Conservation (phyloP, 2,888 invertebrate genomes). For the Dusona sp. region DNA sequence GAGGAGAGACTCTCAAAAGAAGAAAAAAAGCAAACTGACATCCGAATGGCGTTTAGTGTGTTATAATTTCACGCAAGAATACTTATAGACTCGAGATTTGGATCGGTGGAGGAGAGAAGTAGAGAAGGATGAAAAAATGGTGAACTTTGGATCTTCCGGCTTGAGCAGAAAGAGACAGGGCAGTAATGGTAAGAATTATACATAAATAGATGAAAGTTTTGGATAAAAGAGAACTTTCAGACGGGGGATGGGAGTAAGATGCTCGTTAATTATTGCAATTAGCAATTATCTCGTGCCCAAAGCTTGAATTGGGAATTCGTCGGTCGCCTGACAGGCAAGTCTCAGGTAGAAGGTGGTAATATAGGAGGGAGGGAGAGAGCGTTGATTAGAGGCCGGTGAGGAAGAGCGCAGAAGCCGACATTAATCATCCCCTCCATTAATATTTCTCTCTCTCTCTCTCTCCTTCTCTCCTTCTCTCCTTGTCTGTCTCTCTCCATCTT, state of each 20-base stretch:
- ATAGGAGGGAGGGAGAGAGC: slow-evolving; percentile 10
- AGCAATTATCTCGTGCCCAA: slow-evolving; percentile 64
- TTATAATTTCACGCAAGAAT: slow-evolving; percentile 28
- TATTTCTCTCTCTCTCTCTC: slow-evolving; percentile 51
- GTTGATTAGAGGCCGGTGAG: slow-evolving; percentile 62
- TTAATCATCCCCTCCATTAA: slow-evolving; percentile 61
- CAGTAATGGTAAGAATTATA: neutral
- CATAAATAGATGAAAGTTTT: neutral
- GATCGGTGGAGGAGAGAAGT: neutral
- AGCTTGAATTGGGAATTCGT: slow-evolving; percentile 50
- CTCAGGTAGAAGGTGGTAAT: slow-evolving; percentile 2
- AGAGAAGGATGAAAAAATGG: neutral
- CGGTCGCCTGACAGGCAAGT: slow-evolving; percentile 23
- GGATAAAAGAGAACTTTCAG: neutral
- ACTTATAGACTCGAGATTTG: slow-evolving; percentile 13
- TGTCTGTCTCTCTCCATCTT: slow-evolving; percentile 70
- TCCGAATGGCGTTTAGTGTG: slow-evolving; percentile 10
- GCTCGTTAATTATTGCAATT: slow-evolving; percentile 67
- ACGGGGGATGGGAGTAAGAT: slow-evolving; percentile 9
- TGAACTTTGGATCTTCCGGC: slow-evolving; percentile 25
- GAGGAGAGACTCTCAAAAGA: neutral
- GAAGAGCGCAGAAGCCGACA: slow-evolving; percentile 58
- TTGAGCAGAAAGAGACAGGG: neutral
- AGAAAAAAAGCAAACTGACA: neutral
- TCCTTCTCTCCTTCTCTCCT: slow-evolving; percentile 47